Base-by-base conservation (phyloP, 2,797 vertebrate genomes). In the Epinephelus awoara region DNA sequence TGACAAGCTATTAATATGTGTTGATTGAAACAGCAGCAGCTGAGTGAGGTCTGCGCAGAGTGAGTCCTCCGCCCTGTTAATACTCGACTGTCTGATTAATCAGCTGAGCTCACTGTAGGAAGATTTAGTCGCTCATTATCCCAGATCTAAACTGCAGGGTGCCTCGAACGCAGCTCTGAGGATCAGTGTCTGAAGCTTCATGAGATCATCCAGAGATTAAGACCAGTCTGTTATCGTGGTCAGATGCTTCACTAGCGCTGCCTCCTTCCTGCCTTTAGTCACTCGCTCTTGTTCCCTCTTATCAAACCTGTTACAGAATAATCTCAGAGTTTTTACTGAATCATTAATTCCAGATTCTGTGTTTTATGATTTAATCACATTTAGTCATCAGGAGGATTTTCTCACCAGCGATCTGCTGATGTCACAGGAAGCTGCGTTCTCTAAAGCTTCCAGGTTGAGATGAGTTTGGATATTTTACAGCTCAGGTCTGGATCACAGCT, bases 111-210 rank as follows among this genome's bases (percentile, higher is more conserved):
- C 44, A n/a, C 67, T 69, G 75, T 56, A 34, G 68, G 64, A 84
- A 80, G 84, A 83, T 83, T 89, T 59, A 85, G 77, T 70, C 2
- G 13, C 61, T 91, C 72, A 88, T 89, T 72, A 84, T 90, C 80
- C 75, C 59, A 74, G 85, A 90, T 89, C 71, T 67, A 73, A 80
- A 67, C 75, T 80, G 62, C 64, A 15, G 79, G 77, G 71, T 15
- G 61, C 63, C 27, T 44, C 58, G 76, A 12, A 42, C 11, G 68
- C 52, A 49, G 47, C 50, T 44, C 63, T 23, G 40, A 44, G 65
- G 58, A 84, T 81, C 55, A 67, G 50, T 12, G 2, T 55, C 7
- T 44, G 34, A 58, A 58, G 67, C 62, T 64, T 62, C 5, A 8
- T 50, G 40, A 69, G 69, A 85, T 69, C 67, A 78, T 38, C 51